These are phyloP conservation scores for Zaprionus nigranus DNA, from an alignment of 1,140 invertebrate genomes.

Conservation along the genomic window DNA sequence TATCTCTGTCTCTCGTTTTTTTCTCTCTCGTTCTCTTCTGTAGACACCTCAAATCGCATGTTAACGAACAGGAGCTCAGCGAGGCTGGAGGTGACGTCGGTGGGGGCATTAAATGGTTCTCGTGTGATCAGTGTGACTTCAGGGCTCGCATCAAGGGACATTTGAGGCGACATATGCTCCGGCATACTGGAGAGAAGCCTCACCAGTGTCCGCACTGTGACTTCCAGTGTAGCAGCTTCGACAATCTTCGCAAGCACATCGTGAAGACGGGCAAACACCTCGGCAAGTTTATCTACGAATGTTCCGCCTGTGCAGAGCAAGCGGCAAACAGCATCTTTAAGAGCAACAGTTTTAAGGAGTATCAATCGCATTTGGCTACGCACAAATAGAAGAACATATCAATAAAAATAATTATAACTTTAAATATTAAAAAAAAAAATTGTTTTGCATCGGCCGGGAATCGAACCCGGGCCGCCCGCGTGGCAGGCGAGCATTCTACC, in stretches of 20 bases:
- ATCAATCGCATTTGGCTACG: conserved; percentile 48
- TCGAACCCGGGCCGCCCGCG: conserved; percentile 93
- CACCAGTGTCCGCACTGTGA: conserved; percentile 93
- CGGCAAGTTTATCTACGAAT: conserved; percentile 91
- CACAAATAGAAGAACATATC: conserved; percentile 25
- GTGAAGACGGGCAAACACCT: conserved; percentile 91
- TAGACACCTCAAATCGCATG: conserved; percentile 66
- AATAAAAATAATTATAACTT: background rate
- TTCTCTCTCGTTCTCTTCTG: background rate
- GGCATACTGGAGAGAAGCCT: conserved; percentile 92
- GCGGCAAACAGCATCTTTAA: conserved; percentile 47
- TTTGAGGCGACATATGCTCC: conserved; percentile 90
- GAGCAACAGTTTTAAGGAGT: conserved; percentile 68
- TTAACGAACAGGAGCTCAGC: conserved; percentile 2
- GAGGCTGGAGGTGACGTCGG: background rate
- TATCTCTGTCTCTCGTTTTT: conserved; percentile 7
- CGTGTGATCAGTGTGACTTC: conserved; percentile 89
- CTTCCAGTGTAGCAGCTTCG: conserved; percentile 92
- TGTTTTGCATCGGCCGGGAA: conserved; percentile 91
- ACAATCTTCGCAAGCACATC: conserved; percentile 94
- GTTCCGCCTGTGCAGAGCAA: conserved; percentile 86
- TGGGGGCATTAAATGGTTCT: conserved; percentile 85
- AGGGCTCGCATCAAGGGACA: conserved; percentile 88
- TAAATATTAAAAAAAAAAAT: background rate
- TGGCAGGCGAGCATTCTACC: conserved; percentile 92